Base-by-base conservation (phyloP, 2,797 vertebrate genomes). In the Sebastes hopkinsi region DNA sequence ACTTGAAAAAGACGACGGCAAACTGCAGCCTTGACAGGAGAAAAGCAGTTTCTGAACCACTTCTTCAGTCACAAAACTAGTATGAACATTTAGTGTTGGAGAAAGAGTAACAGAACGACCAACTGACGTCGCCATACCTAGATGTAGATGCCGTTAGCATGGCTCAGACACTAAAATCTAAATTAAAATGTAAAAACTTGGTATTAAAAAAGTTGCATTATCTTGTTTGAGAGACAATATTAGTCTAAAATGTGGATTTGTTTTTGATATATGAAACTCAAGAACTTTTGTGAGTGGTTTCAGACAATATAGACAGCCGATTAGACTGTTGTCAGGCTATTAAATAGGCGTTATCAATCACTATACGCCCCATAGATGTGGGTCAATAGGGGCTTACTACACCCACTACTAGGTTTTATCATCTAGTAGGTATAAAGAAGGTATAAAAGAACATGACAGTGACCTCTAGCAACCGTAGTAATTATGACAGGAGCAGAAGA, bases 11-110 rank as follows among this genome's bases (percentile, higher is more conserved):
- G 61, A 14, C 2, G 3, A 62, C 25, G 18, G 20, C 13, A 32
- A 76, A 62, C 76, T 46, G 14, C 78, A 80, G 80, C 72, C 70
- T 84, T 73, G 50, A 80, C 29, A 60, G 34, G 34, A 67, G 59
- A 64, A 55, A 58, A 72, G 30, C 23, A 8, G 36, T 20, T 67
- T 56, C n/a, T 50, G 5, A 74, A 56, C 9, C n/a, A 61, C 34
- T 22, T 56, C 58, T 69, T 68, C n/a, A 10, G 25, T 38, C 29
- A 32, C 23, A 55, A 61, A 82, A 55, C 22, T 16, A n/a, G 14
- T 50, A 6, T 10, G 8, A 62, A 67, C n/a, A 60, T 68, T 72
- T 20, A 52, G 11, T 23, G 30, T 8, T 25, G 16, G 55, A 56
- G 23, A 61, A 46, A 25, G 13, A 46, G 8, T 12, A 66, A 52